Evolutionary conservation across 2,113 vertebrate genomes (phyloP), one percentile per base, ranked within the genome.

Genomic region (Phalacrocorax brasilianus): DNA sequence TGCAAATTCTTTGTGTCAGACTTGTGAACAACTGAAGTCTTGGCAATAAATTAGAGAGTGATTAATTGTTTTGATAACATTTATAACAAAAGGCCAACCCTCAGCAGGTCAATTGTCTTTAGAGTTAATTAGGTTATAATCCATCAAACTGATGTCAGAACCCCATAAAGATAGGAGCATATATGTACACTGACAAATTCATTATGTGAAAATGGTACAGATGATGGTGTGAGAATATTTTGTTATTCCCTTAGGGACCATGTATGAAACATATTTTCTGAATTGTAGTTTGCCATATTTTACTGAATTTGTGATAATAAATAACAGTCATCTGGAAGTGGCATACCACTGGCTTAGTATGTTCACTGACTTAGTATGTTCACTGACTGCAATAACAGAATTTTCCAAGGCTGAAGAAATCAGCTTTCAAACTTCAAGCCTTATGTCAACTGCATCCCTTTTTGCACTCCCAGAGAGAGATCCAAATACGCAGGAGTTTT

Each of bases 1-100:
- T 77, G 22, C 23, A 62, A 91, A 55, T 93, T 93, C 66, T 81
- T 87, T 94, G 81, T 70, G 58, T 91, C 74, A 89, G 33, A 24
- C 17, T 89, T 90, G 27, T 73, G 90, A 95, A 85, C 15, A 79
- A 88, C 56, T 88, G 40, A 97, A 94, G 26, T 58, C 85, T 66
- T 89, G 33, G 44, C 85, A 92, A 95, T 88, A 94, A 90, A 86
- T 94, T 94, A 63, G 28, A 88, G 67, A 52, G 40, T 85, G 81
- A 97, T 96, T 97, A 96, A 94, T 83, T 91, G 22, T 94, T 97
- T 97, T 94, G 87, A 89, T 97, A 98, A 47, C 33, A 68, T 92
- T 94, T 81, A 49, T 50, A 97, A 82, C 20, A 79, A 88, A 91
- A 90, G 40, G 58, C 74, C 84, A 95, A 58, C 50, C n/a, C 94